Conservation (phyloP, 2,113 vertebrate genomes). For the Anthoscopus minutus region DNA sequence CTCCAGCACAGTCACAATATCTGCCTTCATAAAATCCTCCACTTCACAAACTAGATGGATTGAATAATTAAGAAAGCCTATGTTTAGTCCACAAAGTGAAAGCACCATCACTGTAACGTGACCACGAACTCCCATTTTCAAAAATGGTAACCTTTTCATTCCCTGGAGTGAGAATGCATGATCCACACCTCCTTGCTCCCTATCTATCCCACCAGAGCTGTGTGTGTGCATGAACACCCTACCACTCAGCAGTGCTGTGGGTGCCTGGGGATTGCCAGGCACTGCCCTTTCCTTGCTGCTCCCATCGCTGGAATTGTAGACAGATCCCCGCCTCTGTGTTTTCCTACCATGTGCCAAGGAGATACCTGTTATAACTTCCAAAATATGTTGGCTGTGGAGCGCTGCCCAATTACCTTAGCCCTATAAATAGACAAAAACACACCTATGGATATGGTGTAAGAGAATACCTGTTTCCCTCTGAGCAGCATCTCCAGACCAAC, state of each 20-base stretch:
- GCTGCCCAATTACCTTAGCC: neutral
- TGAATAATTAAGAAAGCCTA: slow-evolving; percentile 12
- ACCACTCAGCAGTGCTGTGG: neutral
- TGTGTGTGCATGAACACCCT: neutral
- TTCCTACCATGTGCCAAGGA: neutral
- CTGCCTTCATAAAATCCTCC: neutral
- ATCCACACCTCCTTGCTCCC: neutral
- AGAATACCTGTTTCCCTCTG: neutral
- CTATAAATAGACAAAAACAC: neutral
- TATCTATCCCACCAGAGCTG: fast-evolving
- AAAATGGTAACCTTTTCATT: neutral
- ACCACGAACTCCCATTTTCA: neutral
- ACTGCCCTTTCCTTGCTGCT: neutral
- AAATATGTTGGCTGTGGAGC: neutral
- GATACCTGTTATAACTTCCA: neutral
- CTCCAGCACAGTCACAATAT: neutral
- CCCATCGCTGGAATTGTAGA: neutral
- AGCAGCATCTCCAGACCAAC: neutral
- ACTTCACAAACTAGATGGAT: neutral
- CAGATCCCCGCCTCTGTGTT: neutral
- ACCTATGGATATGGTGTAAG: neutral
- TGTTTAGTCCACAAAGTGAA: neutral
- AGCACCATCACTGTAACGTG: neutral
- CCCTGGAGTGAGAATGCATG: fast-evolving
- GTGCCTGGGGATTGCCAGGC: neutral